Evolutionary conservation across 2,888 invertebrate species (phyloP).

Genomic region (Parelbella ahira): DNA sequence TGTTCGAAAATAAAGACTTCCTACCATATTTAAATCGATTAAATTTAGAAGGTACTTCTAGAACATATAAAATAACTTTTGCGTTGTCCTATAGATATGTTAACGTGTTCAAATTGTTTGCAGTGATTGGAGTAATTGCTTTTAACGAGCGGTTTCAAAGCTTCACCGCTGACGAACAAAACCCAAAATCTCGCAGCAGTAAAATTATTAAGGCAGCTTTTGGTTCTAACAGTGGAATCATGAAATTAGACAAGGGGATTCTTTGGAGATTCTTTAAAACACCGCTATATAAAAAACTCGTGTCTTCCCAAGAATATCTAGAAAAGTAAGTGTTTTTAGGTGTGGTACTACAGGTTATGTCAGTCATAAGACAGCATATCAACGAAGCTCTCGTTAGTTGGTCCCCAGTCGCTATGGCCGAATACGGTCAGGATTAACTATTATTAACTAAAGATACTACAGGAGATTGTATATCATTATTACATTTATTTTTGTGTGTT

Average conservation of each 20-base stretch:
- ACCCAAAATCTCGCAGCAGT: conserved; percentile 82
- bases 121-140: conserved; percentile 87
- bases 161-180: conserved; percentile 82
- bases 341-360: too few species aligned
- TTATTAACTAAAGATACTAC: too few species aligned
- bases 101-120: conserved; percentile 39
- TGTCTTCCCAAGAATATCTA: conserved; percentile 85
- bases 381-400: too few species aligned
- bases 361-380: too few species aligned
- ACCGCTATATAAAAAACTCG: conserved; percentile 85
- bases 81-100: neutral
- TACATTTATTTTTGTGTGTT: too few species aligned
- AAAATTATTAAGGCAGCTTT: conserved; percentile 86
- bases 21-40: conserved; percentile 85
- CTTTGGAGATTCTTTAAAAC: conserved; percentile 88
- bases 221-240: conserved; percentile 85
- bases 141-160: conserved; percentile 86
- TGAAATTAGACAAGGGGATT: conserved; percentile 85
- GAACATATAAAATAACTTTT: neutral
- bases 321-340: conserved; percentile 82
- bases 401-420: too few species aligned
- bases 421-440: too few species aligned
- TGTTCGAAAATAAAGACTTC: conserved; percentile 77
- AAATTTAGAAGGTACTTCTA: conserved; percentile 87
- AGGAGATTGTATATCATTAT: too few species aligned